Evolutionary conservation across 2,888 invertebrate species (phyloP).

Genomic region (Hemicrepidius hirtus): DNA sequence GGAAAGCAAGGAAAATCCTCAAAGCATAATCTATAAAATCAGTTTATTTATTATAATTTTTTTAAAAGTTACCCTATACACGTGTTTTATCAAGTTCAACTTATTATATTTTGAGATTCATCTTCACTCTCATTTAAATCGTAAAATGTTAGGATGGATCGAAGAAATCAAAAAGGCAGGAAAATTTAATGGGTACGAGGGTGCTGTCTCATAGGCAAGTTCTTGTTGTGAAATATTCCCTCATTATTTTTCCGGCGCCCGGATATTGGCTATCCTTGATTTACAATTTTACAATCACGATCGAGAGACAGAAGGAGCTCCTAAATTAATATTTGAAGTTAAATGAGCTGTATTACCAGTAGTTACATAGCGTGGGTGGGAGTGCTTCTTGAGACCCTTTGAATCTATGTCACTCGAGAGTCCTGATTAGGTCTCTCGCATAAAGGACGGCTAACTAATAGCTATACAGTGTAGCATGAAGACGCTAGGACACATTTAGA

Average conservation of each 20-base stretch:
- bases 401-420: slow-evolving; percentile 33
- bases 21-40: too few relatives aligned
- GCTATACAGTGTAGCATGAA: slow-evolving; percentile 27
- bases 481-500: slow-evolving; percentile 21
- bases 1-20: too few relatives aligned
- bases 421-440: slow-evolving; percentile 37
- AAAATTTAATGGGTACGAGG: slow-evolving; percentile 21
- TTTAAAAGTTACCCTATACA: too few relatives aligned
- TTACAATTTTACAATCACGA: slow-evolving; percentile 22
- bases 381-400: slow-evolving; percentile 42
- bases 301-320: slow-evolving; percentile 9
- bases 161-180: slow-evolving; percentile 21
- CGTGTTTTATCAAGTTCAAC: too few relatives aligned
- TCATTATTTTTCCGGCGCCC: slow-evolving; percentile 8
- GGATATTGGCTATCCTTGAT: slow-evolving; percentile 27
- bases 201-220: neutral
- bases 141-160: slow-evolving; percentile 2
- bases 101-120: too few relatives aligned
- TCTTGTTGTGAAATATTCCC: neutral
- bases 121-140: neutral
- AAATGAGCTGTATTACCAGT: slow-evolving; percentile 38
- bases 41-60: too few relatives aligned
- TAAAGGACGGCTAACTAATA: slow-evolving; percentile 38
- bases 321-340: slow-evolving; percentile 35
- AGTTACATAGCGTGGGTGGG: slow-evolving; percentile 37